Base-by-base conservation (phyloP, 2,797 vertebrate genomes). In the Lemur catta region DNA sequence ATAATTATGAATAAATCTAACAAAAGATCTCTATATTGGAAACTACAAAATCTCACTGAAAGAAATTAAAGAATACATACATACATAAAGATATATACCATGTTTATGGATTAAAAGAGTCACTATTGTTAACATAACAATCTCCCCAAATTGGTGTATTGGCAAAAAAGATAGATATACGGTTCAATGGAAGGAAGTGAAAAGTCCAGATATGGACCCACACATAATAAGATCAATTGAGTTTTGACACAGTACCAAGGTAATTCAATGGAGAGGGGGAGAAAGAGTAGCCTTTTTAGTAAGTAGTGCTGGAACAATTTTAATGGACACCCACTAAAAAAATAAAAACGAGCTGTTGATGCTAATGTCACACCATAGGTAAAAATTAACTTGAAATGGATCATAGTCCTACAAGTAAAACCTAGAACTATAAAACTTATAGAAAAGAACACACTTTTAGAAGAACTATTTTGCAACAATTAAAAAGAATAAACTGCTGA, bases 401-500 rank as follows among this genome's bases (percentile, higher is more conserved):
- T 81, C 41, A 81, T 50, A 52, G n/a, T 67, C 41, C 7, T 96
- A 78, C 18, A 30, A 61, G 24, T 91, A 86, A 93, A 81, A 81
- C 0, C 41, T 82, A 84, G 89, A 84, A 80, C 8, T 72, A 61
- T 84, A 91, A 93, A 88, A 79, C 9, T 52, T 88, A 52, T 0
- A 74, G 71, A 50, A 87, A 80, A 82, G 26, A 72, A 57, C 35
- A 86, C 22, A 92, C 35, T 69, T 84, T 84, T 35, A 85, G 33
- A 89, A 63, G 9, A 85, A n/a, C 35, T 67, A 10, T 87, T 89
- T 85, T 84, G 26, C 33, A 74, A 78, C 22, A 72, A 87, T 74
- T 78, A 82, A 79, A 87, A 96, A 85, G 38, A 81, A 94, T 61
- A 63, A 84, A 97, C 52, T 93, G 26, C 71, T 75, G 46, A 26